Evolutionary conservation across 2,888 invertebrate species (phyloP).

Genomic region (Ligdia adustata): DNA sequence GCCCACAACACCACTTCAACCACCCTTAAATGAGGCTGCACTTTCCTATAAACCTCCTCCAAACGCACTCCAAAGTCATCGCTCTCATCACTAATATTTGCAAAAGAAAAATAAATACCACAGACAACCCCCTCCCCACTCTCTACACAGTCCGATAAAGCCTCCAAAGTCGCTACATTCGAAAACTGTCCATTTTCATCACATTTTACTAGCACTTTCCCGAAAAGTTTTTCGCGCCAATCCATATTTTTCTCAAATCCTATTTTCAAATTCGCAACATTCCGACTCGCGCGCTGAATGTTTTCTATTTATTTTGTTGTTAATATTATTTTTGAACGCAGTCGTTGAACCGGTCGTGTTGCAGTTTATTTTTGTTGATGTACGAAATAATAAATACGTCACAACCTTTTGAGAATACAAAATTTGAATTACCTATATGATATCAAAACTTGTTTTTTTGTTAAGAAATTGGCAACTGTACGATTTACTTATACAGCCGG

Average conservation of each 20-base stretch:
- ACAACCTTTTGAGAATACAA: background rate
- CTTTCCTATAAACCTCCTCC: constrained; percentile 81
- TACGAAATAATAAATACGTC: background rate
- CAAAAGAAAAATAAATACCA: constrained; percentile 89
- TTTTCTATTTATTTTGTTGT: constrained; percentile 17
- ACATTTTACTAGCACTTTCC: constrained; percentile 81
- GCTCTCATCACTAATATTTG: constrained; percentile 87
- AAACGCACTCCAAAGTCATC: constrained; percentile 88
- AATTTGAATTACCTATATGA: background rate
- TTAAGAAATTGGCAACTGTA: background rate
- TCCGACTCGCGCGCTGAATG: constrained; percentile 6
- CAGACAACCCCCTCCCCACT: constrained; percentile 80
- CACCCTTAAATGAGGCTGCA: constrained; percentile 82
- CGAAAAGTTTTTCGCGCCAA: constrained; percentile 86
- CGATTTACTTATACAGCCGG: background rate
- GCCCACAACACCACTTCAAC: constrained; percentile 89
- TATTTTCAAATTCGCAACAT: constrained; percentile 14
- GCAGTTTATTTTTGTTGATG: constrained; percentile 28
- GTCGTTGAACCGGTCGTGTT: constrained; percentile 22
- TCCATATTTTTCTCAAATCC: constrained; percentile 61
- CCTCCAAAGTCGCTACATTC: constrained; percentile 71
- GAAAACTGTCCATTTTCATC: constrained; percentile 76
- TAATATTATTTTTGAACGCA: constrained; percentile 10
- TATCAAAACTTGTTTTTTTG: background rate
- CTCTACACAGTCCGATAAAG: constrained; percentile 72